These are phyloP conservation scores for Caenorhabditis zanzibari DNA, from an alignment of 2,888 invertebrate species.

Conservation along the genomic window DNA sequence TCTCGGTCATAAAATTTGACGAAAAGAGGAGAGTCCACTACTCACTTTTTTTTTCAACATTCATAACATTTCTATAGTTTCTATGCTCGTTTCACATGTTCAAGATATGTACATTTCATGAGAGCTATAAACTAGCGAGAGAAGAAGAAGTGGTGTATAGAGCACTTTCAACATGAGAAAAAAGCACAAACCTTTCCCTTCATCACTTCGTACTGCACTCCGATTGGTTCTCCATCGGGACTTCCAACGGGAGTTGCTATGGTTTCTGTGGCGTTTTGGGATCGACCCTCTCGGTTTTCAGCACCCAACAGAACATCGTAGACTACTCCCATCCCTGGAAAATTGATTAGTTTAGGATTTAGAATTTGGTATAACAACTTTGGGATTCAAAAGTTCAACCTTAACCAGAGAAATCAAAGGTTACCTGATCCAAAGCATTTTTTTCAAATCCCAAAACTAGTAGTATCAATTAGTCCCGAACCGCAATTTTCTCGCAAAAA, in stretches of 20 bases:
- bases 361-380: too few relatives aligned
- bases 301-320: slow-evolving; percentile 98
- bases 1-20: slow-evolving; percentile 57
- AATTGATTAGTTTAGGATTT: background rate
- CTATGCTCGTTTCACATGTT: slow-evolving; percentile 38
- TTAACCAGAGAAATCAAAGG: too few relatives aligned
- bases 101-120: slow-evolving; percentile 36
- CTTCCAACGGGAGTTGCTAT: slow-evolving; percentile 94
- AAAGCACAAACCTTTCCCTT: slow-evolving; percentile 74
- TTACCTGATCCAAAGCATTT: background rate
- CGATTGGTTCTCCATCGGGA: slow-evolving; percentile 81
- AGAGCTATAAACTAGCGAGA: slow-evolving; percentile 47
- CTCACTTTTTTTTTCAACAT: slow-evolving; percentile 45
- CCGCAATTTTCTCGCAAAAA: background rate
- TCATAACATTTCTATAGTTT: slow-evolving; percentile 57
- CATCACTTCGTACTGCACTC: slow-evolving; percentile 81
- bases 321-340: slow-evolving; percentile 80
- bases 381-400: too few relatives aligned
- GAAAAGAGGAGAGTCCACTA: slow-evolving; percentile 36
- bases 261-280: slow-evolving; percentile 94
- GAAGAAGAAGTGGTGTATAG: slow-evolving; percentile 16
- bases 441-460: background rate
- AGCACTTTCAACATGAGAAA: slow-evolving; percentile 24
- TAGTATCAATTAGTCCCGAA: slow-evolving; percentile 21
- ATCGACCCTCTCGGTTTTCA: slow-evolving; percentile 94